Percentiles rank a stretch among this genome's conserved stretches.
Evolutionary conservation across 2,888 invertebrate species (phyloP).

Genomic region (Dexiosoma caninum): DNA sequence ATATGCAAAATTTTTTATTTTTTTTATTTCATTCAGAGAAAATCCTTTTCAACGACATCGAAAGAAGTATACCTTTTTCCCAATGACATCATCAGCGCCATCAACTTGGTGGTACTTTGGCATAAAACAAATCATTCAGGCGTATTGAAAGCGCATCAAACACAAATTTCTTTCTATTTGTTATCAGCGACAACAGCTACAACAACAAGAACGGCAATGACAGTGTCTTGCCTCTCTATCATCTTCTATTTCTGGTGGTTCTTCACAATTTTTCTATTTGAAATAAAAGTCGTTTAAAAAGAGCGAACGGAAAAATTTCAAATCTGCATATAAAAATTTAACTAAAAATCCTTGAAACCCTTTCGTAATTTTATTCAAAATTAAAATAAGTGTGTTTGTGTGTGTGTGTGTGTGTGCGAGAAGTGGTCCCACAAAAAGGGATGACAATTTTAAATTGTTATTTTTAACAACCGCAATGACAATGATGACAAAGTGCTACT

Average conservation of each 20-base stretch:
- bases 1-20: constrained; percentile 53
- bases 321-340: constrained; percentile 62
- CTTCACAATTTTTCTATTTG: constrained; percentile 55
- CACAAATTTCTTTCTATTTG: not conserved
- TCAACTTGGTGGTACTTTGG: constrained; percentile 6
- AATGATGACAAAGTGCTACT: constrained; percentile 55
- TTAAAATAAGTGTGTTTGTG: not conserved
- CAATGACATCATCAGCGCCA: constrained; percentile 51
- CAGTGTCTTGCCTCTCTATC: not conserved
- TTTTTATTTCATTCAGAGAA: constrained; percentile 11
- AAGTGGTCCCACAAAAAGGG: constrained; percentile 39
- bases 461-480: constrained; percentile 59
- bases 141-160: constrained; percentile 60
- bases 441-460: constrained; percentile 61
- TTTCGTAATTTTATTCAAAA: constrained; percentile 47
- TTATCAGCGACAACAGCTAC: not conserved
- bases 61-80: constrained; percentile 50
- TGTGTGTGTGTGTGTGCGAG: not conserved
- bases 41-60: constrained; percentile 56
- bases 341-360: constrained; percentile 50
- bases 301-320: constrained; percentile 3
- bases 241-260: not conserved
- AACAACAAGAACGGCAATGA: not conserved
- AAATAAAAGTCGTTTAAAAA: constrained; percentile 55
- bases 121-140: constrained; percentile 53